Evolutionary conservation across 2,113 vertebrate species (phyloP).

Genomic region (Lamprologus callipterus): DNA sequence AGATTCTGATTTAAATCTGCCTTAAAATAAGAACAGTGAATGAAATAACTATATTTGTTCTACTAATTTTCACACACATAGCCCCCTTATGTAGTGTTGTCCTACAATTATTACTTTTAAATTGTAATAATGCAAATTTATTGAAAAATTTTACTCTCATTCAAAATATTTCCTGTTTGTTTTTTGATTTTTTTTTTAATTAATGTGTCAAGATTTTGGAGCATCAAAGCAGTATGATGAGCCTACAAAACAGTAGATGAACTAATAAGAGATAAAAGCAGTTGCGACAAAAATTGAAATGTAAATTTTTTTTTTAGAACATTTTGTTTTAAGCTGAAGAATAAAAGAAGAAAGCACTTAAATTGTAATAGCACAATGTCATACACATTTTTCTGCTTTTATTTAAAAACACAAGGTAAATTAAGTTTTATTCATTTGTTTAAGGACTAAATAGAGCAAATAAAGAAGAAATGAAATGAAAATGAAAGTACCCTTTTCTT

Average conservation of each 20-base stretch:
- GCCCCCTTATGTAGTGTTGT: background rate
- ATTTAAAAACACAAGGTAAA: rapidly evolving
- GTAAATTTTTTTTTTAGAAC: rapidly evolving
- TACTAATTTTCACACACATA: background rate
- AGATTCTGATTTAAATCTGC: background rate
- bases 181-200: background rate
- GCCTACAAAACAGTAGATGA: background rate
- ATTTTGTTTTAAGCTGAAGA: background rate
- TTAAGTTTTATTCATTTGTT: rapidly evolving
- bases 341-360: background rate
- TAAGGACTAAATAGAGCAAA: background rate
- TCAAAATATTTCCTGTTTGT: background rate
- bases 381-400: background rate
- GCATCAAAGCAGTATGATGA: background rate
- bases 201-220: background rate
- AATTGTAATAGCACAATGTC: background rate
- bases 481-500: slow-evolving; percentile 83
- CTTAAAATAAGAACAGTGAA: background rate
- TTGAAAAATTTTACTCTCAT: background rate
- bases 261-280: background rate
- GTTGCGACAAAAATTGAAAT: background rate
- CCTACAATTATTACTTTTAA: background rate
- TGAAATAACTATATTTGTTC: background rate
- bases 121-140: background rate
- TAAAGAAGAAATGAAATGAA: background rate